Conservation (phyloP, 2,888 invertebrate genomes). For the Melieria crassipennis region DNA sequence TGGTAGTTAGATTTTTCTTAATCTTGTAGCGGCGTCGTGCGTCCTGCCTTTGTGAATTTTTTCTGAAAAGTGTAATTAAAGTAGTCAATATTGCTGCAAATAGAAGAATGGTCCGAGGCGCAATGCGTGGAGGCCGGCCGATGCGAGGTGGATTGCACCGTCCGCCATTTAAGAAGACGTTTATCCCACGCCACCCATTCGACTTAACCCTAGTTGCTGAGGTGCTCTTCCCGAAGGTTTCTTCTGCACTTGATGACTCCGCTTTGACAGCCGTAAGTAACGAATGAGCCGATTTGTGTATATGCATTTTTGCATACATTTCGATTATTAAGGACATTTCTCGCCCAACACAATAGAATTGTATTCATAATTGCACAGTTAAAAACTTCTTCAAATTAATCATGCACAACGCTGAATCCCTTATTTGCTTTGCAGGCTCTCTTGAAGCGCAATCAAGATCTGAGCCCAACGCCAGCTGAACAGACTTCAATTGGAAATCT, state of each 20-base stretch:
- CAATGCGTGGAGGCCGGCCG: conserved; percentile 72
- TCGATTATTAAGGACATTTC: too few relatives aligned
- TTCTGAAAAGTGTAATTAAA: not conserved
- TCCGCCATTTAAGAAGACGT: conserved; percentile 74
- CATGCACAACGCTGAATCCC: not conserved
- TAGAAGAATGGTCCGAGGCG: conserved; percentile 76
- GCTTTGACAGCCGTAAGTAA: conserved; percentile 77
- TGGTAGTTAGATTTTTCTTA: too few relatives aligned
- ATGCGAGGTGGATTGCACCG: conserved; percentile 73
- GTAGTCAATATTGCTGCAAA: conserved; percentile 6
- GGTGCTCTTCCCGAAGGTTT: conserved; percentile 84
- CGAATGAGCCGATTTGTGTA: too few relatives aligned
- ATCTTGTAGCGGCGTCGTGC: too few relatives aligned
- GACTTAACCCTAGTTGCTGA: conserved; percentile 90
- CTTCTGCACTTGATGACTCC: conserved; percentile 84
- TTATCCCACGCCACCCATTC: conserved; percentile 82
- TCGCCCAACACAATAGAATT: too few relatives aligned
- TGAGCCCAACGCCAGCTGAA: conserved; percentile 90
- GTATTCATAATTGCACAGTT: too few relatives aligned
- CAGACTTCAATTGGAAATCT: conserved; percentile 92
- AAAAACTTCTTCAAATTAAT: conserved; percentile 37
- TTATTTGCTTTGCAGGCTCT: conserved; percentile 74
- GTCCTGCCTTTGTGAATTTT: not conserved
- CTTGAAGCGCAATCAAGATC: conserved; percentile 89
- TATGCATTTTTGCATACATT: too few relatives aligned